Evolutionary conservation across 2,113 vertebrate species (phyloP).

Genomic region (Stercorarius parasiticus): DNA sequence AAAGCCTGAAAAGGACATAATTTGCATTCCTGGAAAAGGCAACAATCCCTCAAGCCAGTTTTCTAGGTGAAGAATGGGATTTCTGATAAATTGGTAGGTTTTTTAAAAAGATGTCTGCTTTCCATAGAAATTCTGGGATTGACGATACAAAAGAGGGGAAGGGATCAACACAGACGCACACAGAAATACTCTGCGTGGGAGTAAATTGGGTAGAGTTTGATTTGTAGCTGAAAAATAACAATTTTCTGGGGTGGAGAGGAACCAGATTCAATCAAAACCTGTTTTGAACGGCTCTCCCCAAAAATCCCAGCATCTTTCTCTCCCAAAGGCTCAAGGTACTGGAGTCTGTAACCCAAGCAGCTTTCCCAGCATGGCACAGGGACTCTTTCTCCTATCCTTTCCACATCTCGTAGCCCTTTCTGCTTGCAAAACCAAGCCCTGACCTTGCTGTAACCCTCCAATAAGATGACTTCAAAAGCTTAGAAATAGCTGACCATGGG

Average conservation of each 20-base stretch:
- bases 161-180: neutral
- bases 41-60: neutral
- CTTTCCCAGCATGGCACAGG: fast-evolving
- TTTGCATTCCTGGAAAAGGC: neutral
- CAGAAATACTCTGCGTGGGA: neutral
- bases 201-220: neutral
- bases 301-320: neutral
- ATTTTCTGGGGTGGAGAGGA: neutral
- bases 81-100: neutral
- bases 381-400: neutral
- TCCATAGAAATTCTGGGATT: neutral
- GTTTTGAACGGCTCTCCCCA: neutral
- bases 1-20: neutral
- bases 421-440: neutral
- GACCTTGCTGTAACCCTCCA: neutral
- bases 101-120: neutral
- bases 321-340: neutral
- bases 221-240: neutral
- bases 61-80: neutral
- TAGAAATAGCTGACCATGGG: neutral
- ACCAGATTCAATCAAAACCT: neutral
- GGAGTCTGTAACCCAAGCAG: neutral
- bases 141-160: neutral
- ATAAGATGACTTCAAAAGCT: neutral
- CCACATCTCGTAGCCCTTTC: neutral